Percentiles rank a stretch among this genome's conserved stretches.
Evolutionary conservation across 2,113 vertebrate species (phyloP).

Genomic region (Castor canadensis): DNA sequence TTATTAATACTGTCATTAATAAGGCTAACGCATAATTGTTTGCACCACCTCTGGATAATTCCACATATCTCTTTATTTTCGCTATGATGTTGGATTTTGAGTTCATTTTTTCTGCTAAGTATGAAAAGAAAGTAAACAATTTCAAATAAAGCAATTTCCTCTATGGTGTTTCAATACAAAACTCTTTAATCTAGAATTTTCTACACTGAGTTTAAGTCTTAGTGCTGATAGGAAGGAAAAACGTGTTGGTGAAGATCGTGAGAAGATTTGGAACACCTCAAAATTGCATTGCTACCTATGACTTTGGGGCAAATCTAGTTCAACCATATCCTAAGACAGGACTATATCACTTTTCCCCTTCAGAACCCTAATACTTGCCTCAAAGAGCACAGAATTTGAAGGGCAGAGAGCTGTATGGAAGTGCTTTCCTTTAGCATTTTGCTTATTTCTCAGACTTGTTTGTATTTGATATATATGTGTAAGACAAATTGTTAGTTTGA

Average conservation of each 20-base stretch:
- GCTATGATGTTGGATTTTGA: neutral
- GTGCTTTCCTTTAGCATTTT: conserved; percentile 33
- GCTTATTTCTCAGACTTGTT: conserved; percentile 6
- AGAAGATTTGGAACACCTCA: conserved; percentile 37
- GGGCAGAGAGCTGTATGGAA: conserved; percentile 40
- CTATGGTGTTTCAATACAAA: neutral
- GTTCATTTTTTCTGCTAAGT: neutral
- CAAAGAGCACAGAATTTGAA: conserved; percentile 56
- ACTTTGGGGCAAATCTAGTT: conserved; percentile 64
- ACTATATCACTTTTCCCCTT: conserved; percentile 49
- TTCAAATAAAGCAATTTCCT: conserved; percentile 60
- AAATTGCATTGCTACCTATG: conserved; percentile 63
- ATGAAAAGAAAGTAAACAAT: conserved; percentile 47
- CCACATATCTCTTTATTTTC: neutral
- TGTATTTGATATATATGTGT: neutral
- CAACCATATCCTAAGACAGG: conserved; percentile 53
- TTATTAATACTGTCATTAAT: neutral
- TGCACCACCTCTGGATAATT: neutral
- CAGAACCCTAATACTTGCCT: conserved; percentile 65
- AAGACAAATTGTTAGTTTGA: conserved; percentile 64
- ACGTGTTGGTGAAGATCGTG: neutral
- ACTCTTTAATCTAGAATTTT: conserved; percentile 66
- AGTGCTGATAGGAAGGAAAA: conserved; percentile 61
- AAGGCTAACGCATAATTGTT: neutral
- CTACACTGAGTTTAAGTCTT: conserved; percentile 31